Conservation (phyloP, 2,113 vertebrate species). For the Macrotus californicus region DNA sequence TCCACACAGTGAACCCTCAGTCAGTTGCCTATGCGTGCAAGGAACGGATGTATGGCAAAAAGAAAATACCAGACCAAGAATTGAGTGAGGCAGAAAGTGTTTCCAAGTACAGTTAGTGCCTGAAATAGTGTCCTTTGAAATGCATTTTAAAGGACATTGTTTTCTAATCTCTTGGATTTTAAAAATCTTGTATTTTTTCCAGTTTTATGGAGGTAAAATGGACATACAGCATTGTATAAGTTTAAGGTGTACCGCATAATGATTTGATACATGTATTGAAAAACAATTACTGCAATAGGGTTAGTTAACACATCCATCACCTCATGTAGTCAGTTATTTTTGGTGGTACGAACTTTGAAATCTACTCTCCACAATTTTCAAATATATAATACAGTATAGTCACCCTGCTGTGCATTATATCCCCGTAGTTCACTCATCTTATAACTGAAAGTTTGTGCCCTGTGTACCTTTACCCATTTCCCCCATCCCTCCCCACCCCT, state of each 20-base stretch:
- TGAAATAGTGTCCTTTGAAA: neutral
- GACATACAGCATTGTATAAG: neutral
- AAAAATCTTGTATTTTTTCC: neutral
- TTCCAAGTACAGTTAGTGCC: neutral
- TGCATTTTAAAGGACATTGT: neutral
- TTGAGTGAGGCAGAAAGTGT: neutral
- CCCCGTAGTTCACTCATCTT: neutral
- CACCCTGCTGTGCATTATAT: neutral
- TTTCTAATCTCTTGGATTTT: conserved; percentile 14
- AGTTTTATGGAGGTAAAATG: neutral
- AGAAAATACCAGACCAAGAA: neutral
- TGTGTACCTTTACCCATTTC: neutral
- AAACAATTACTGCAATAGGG: neutral
- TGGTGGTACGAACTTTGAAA: neutral
- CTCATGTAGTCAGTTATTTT: neutral
- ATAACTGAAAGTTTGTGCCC: neutral
- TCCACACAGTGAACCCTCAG: neutral
- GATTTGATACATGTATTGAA: neutral
- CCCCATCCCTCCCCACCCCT: neutral
- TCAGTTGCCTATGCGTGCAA: neutral
- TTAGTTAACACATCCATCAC: neutral
- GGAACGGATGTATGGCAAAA: neutral
- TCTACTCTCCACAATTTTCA: neutral
- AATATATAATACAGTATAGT: neutral
- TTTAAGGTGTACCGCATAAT: neutral